Conservation (phyloP, 2,797 vertebrate species). For the Sebastes cheni region DNA sequence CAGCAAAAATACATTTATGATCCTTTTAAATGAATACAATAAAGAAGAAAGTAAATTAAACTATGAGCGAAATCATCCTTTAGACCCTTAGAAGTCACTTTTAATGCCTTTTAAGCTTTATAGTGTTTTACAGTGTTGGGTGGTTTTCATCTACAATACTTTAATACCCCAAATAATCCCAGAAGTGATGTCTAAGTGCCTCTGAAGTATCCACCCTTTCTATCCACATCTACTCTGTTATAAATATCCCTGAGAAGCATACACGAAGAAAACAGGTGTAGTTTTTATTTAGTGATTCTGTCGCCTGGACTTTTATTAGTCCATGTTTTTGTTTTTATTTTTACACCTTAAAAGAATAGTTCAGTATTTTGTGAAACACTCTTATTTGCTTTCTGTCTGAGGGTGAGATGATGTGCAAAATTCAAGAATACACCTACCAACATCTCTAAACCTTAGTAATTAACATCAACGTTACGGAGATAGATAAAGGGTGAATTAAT, state of each 20-base stretch:
- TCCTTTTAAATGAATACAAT: background rate
- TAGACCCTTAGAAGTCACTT: background rate
- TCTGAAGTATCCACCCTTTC: background rate
- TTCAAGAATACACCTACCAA: too few relatives aligned
- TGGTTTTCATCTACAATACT: background rate
- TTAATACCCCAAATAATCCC: background rate
- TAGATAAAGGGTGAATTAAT: too few relatives aligned
- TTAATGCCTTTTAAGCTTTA: background rate
- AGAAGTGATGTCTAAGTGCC: background rate
- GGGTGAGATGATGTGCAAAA: background rate
- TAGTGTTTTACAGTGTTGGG: background rate
- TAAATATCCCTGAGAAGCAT: background rate
- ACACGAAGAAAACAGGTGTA: background rate
- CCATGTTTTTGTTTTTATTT: too few relatives aligned
- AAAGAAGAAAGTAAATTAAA: background rate
- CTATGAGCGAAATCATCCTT: background rate
- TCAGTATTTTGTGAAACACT: too few relatives aligned
- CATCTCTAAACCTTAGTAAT: too few relatives aligned
- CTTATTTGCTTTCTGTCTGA: background rate
- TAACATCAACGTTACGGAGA: too few relatives aligned
- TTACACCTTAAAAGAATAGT: too few relatives aligned
- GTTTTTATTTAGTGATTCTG: background rate
- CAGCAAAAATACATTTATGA: background rate
- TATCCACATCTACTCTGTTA: fast-evolving
- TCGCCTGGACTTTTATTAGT: background rate